A percentile compares a stretch with the other conserved stretches of the same genome.
Evolutionary conservation across 2,113 vertebrate species (phyloP).

Genomic region (Xiphias gladius): DNA sequence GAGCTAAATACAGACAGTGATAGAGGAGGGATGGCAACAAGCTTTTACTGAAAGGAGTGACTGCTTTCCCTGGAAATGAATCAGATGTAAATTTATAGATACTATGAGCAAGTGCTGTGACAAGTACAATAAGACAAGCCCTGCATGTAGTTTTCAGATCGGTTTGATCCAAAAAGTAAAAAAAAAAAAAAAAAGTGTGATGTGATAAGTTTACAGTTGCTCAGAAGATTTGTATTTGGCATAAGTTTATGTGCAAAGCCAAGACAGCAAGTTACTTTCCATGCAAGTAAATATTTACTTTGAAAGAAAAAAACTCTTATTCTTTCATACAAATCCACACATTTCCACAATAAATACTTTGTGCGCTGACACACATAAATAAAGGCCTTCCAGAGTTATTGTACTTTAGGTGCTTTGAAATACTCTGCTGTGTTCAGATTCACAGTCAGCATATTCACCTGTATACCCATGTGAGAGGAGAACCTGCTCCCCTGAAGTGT

Average conservation of each 20-base stretch:
- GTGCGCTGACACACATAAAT: conserved; percentile 70
- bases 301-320: not conserved
- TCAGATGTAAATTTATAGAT: not conserved
- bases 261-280: conserved; percentile 28
- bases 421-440: conserved; percentile 33
- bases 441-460: conserved; percentile 58
- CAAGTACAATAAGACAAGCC: not conserved
- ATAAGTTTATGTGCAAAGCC: conserved; percentile 52
- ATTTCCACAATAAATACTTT: conserved; percentile 73
- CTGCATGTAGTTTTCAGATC: not conserved
- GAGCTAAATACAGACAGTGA: conserved; percentile 68
- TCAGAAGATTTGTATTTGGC: conserved; percentile 22
- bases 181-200: not conserved
- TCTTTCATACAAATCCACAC: conserved; percentile 22
- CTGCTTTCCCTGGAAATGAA: conserved; percentile 24
- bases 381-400: conserved; percentile 43
- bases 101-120: not conserved
- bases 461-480: conserved; percentile 50
- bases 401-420: conserved; percentile 25
- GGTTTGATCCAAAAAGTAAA: not conserved
- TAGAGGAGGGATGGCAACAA: conserved; percentile 39
- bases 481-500: conserved; percentile 73
- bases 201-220: not conserved
- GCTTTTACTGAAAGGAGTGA: conserved; percentile 36
- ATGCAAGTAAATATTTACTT: conserved; percentile 1